These are phyloP conservation scores for Druon quercuslanigerum DNA, from an alignment of 1,140 invertebrate species.

Conservation along the genomic window DNA sequence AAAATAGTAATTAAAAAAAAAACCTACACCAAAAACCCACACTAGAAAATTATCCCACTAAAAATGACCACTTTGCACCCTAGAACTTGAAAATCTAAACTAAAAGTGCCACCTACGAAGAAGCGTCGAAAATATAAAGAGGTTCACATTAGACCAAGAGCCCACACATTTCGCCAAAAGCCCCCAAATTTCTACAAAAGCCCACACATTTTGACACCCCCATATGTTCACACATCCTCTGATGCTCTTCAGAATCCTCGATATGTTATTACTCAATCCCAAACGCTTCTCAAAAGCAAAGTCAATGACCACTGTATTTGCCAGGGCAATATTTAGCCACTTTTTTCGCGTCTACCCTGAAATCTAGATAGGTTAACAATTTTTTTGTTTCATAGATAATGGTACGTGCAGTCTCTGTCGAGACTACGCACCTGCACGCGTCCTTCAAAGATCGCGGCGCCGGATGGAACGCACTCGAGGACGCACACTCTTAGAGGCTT, in stretches of 20 bases:
- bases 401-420: neutral
- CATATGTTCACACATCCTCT: slow-evolving; percentile 9
- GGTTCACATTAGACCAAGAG: neutral
- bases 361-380: neutral
- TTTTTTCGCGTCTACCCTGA: neutral
- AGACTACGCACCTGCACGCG: slow-evolving; percentile 46
- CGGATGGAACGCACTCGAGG: slow-evolving; percentile 39
- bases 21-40: no score
- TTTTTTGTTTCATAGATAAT: no score
- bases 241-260: no score
- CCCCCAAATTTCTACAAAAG: neutral
- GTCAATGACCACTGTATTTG: neutral
- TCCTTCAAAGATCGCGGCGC: slow-evolving; percentile 41
- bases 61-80: no score
- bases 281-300: slow-evolving; percentile 5
- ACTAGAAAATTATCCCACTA: no score
- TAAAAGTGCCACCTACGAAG: no score
- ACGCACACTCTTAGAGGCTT: slow-evolving; percentile 18
- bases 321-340: neutral
- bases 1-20: no score
- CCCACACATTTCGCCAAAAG: neutral
- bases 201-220: neutral
- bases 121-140: neutral
- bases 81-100: no score
- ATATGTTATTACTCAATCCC: slow-evolving; percentile 30